Conservation (phyloP, 2,797 vertebrate species). For the Borostomias antarcticus region DNA sequence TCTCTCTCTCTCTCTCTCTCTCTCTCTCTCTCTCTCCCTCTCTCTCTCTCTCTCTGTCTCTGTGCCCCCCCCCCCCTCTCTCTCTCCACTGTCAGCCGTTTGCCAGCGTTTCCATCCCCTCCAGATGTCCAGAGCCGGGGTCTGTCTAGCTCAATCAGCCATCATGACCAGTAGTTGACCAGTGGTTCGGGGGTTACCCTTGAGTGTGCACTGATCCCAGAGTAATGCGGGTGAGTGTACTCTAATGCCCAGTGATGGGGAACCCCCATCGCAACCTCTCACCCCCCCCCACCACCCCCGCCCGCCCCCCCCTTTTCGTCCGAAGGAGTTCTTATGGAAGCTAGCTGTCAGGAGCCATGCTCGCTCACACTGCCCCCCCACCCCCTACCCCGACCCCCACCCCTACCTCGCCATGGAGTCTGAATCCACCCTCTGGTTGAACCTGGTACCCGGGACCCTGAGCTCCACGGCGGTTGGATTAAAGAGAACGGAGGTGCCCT, state of each 20-base stretch:
- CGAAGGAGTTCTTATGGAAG: background rate
- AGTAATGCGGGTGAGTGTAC: constrained; percentile 43
- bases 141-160: constrained; percentile 39
- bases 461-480: constrained; percentile 72
- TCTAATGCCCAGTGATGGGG: constrained; percentile 35
- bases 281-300: constrained; percentile 19
- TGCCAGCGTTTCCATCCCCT: background rate
- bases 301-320: constrained; percentile 1
- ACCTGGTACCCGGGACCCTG: constrained; percentile 68
- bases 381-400: background rate
- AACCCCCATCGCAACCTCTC: background rate
- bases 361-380: background rate
- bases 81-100: background rate
- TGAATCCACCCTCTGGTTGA: constrained; percentile 78
- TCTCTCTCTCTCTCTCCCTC: background rate
- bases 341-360: constrained; percentile 31
- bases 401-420: constrained; percentile 64
- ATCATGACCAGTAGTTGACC: constrained; percentile 24
- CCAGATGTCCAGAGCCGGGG: constrained; percentile 30
- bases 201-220: constrained; percentile 52
- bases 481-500: constrained; percentile 46
- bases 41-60: constrained; percentile 8
- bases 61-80: constrained; percentile 5
- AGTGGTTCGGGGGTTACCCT: constrained; percentile 45
- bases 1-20: constrained; percentile 3